Percentiles rank a stretch among this genome's conserved stretches.
Evolutionary conservation across 2,113 vertebrate genomes (phyloP).

Genomic region (Passerina amoena): DNA sequence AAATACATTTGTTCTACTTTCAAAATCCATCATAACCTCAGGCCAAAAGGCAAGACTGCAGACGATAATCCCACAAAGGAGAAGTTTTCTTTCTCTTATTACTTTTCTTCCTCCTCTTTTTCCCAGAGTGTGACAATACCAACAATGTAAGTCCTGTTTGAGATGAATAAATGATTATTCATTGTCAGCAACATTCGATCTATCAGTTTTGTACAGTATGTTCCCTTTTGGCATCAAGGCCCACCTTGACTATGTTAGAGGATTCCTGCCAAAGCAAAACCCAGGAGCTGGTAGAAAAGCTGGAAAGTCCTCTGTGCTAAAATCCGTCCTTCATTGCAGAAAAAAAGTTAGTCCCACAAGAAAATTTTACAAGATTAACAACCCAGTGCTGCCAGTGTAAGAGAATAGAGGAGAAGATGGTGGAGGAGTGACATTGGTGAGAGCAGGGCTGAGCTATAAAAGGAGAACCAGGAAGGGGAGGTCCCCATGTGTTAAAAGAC

Average conservation of each 20-base stretch:
- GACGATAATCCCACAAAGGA: background rate
- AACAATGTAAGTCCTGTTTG: background rate
- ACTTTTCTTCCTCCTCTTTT: background rate
- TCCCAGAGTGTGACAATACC: background rate
- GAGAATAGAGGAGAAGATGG: background rate
- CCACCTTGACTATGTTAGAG: background rate
- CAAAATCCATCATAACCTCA: background rate
- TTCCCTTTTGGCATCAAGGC: background rate
- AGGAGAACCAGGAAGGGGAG: background rate
- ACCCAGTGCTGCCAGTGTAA: background rate
- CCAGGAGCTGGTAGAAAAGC: background rate
- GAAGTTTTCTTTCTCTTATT: background rate
- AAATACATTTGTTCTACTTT: background rate
- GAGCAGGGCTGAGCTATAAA: background rate
- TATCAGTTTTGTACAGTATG: background rate
- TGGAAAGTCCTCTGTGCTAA: background rate
- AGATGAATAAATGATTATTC: background rate
- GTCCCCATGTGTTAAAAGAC: accelerated
- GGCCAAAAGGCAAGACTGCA: background rate
- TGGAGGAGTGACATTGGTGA: background rate
- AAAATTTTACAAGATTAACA: background rate
- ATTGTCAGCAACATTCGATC: background rate
- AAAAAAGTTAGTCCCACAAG: background rate
- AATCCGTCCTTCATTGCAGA: background rate
- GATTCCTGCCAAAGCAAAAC: background rate